phyloP scores from a whole-genome alignment of 2,797 vertebrate species.

The Propithecus perrieri region DNA sequence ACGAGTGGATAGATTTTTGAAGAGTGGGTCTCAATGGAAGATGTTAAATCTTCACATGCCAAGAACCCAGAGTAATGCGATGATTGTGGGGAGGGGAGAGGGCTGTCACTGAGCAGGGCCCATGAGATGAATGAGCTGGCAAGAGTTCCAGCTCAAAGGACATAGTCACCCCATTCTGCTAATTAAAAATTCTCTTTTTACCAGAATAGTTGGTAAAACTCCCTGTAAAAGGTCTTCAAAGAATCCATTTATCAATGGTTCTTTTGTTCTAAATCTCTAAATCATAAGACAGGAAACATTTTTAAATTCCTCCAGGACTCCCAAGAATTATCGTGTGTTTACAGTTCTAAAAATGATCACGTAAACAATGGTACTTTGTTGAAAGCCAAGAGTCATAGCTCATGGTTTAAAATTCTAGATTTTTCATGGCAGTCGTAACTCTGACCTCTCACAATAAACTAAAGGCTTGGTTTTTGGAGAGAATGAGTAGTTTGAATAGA shows the following conservation, averaged over 20 bases:
- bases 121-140: neutral
- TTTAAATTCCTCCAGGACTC: conserved; percentile 55
- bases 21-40: neutral
- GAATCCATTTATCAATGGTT: conserved; percentile 49
- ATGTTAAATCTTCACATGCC: neutral
- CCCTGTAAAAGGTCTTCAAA: conserved; percentile 58
- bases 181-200: conserved; percentile 66
- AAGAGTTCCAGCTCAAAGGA: neutral
- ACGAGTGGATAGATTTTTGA: fast-evolving
- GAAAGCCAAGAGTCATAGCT: conserved; percentile 47
- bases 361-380: conserved; percentile 62
- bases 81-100: neutral
- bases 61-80: neutral
- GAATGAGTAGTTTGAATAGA: neutral
- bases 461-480: neutral
- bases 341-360: conserved; percentile 67
- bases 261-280: conserved; percentile 58
- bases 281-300: conserved; percentile 73
- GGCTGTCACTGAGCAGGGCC: neutral
- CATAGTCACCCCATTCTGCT: neutral
- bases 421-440: neutral
- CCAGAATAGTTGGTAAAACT: conserved; percentile 43
- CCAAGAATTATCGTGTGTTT: conserved; percentile 59
- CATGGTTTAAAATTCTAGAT: conserved; percentile 27
- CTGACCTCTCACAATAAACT: neutral